Evolutionary conservation across 2,888 invertebrate species (phyloP).

Genomic region (Drosophila pseudotakahashii): DNA sequence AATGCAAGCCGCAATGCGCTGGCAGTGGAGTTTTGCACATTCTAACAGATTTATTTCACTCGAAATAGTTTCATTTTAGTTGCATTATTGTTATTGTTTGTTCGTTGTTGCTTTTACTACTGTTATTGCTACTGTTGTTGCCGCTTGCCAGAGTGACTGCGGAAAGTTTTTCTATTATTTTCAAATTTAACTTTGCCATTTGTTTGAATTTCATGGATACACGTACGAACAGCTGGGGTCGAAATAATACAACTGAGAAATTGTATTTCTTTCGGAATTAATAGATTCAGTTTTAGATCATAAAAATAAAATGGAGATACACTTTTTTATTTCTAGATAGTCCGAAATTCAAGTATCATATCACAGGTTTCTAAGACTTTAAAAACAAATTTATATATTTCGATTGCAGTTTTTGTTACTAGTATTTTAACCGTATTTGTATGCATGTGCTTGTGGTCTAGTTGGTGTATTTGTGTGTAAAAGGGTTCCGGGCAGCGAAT

Average conservation of each 20-base stretch:
- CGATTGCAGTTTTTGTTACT: neutral
- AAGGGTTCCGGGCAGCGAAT: slow-evolving; percentile 4
- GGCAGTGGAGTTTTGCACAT: slow-evolving; percentile 74
- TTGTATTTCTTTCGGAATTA: neutral
- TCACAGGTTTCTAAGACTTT: no score
- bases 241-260: neutral
- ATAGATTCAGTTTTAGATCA: no score
- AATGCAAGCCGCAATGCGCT: slow-evolving; percentile 71
- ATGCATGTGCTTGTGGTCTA: slow-evolving; percentile 20
- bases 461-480: slow-evolving; percentile 13
- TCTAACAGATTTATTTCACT: slow-evolving; percentile 79
- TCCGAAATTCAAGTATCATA: no score
- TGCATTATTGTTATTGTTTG: slow-evolving; percentile 79
- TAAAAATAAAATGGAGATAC: no score
- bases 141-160: slow-evolving; percentile 64
- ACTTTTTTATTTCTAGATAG: no score
- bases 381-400: no score
- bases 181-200: slow-evolving; percentile 81
- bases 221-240: slow-evolving; percentile 16
- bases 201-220: slow-evolving; percentile 66
- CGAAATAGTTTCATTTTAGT: slow-evolving; percentile 79
- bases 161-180: slow-evolving; percentile 81
- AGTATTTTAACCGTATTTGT: neutral
- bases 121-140: slow-evolving; percentile 43
- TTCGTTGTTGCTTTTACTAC: slow-evolving; percentile 46